Base-by-base conservation (phyloP, 1,140 invertebrate genomes). In the Drosophila equinoxialis region DNA sequence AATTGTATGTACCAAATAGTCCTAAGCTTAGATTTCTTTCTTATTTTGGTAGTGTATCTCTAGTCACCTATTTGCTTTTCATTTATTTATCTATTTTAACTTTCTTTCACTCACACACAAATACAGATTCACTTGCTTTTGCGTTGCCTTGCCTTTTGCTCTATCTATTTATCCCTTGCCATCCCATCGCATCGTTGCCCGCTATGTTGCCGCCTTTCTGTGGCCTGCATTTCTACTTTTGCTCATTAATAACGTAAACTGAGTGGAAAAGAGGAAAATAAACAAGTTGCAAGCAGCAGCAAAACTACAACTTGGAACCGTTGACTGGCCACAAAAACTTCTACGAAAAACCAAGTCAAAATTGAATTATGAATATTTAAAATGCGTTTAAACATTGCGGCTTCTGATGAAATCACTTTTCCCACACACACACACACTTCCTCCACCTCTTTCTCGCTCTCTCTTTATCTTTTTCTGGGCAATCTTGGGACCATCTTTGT, bases 351-450 rank as follows among this genome's bases (percentile, higher is more conserved):
- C 72, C 73, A 75, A 87, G 68, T 70, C 84, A 83, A 87, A 87
- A 87, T 87, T 89, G 84, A 87, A 87, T 87, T 87, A 87, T 87
- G 83, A 87, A 87, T 87, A 87, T 87, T 87, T 87, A 83, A 87
- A 83, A 89, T 78, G 77, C 74, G 80, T 82, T 86, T 77, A 86
- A 87, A 65, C 79, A 76, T 42, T 87, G 79, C 72, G 62, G 74
- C 57, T 51, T 51, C 65, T 39, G 41, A 51, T 51, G 51, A 45
- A 42, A 48, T 41, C 63, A 65, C 66, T 55, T 68, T 39, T 54
- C 41, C 39, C 42, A 26, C 3, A 26, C 26, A 30, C 35, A 10
- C 35, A 10, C 10, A 37, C 35, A 8, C 33, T 6, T 35, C 7
- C 23, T 26, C 23, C 23, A 26, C 3, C 23, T 55, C 57, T 64